These are phyloP conservation scores for Patiria pectinifera DNA, from an alignment of 53 echinoderm and acorn worm species.

Conservation along the genomic window DNA sequence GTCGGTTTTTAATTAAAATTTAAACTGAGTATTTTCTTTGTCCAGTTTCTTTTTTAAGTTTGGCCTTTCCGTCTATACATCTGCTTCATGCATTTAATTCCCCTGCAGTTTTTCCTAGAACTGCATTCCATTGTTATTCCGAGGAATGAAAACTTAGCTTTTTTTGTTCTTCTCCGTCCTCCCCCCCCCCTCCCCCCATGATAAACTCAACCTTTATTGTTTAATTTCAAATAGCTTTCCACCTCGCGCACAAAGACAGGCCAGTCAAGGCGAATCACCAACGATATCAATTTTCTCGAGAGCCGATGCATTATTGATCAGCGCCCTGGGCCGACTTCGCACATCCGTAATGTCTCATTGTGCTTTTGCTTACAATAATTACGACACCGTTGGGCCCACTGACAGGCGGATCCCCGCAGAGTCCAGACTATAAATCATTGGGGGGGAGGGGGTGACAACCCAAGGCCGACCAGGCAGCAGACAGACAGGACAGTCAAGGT, in stretches of 20 bases:
- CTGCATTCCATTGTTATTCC: neutral
- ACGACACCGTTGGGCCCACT: neutral
- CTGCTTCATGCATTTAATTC: neutral
- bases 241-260: neutral
- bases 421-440: conserved; percentile 1
- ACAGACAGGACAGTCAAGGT: conserved; percentile 16
- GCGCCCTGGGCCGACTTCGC: neutral
- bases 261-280: neutral
- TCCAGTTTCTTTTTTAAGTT: neutral
- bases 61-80: neutral
- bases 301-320: conserved; percentile 24
- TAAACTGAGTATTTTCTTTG: no score
- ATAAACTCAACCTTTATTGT: neutral
- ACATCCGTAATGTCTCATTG: conserved; percentile 10
- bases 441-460: neutral
- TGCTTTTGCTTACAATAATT: neutral
- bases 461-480: neutral
- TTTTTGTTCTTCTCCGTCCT: neutral
- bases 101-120: neutral
- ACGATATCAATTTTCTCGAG: conserved; percentile 19
- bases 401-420: neutral
- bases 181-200: neutral
- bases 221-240: conserved; percentile 9
- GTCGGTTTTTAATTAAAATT: no score
- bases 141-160: neutral